Conservation (phyloP, 2,888 invertebrate genomes). For the Ormyrus labotus region DNA sequence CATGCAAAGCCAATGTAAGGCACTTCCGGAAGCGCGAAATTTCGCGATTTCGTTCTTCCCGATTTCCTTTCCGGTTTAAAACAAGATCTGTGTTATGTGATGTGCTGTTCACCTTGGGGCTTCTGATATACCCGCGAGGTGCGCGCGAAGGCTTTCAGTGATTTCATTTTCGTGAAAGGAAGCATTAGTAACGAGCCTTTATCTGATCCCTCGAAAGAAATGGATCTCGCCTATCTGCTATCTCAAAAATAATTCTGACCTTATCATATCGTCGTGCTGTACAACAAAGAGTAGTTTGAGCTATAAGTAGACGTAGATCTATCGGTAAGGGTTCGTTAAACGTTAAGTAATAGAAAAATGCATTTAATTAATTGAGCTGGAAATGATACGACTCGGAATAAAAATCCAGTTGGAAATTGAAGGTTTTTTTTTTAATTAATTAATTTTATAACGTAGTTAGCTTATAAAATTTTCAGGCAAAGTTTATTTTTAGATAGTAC, state of each 20-base stretch:
- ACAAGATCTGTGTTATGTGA: slow-evolving; percentile 26
- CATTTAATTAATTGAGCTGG: too few species aligned
- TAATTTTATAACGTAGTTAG: too few species aligned
- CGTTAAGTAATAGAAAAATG: too few species aligned
- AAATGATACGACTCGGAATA: too few species aligned
- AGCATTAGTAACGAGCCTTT: slow-evolving; percentile 22
- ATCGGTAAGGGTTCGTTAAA: too few species aligned
- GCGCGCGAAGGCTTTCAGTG: neutral
- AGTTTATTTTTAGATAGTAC: too few species aligned
- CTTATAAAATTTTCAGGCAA: too few species aligned
- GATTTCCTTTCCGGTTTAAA: slow-evolving; percentile 18
- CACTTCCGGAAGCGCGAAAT: slow-evolving; percentile 57
- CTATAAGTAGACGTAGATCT: too few species aligned
- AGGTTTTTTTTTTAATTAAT: too few species aligned
- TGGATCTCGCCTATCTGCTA: neutral
- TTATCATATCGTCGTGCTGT: too few species aligned
- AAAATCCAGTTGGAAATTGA: too few species aligned
- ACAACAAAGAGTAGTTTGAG: too few species aligned
- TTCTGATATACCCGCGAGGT: neutral
- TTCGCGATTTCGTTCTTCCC: slow-evolving; percentile 54
- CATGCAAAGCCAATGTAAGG: slow-evolving; percentile 49
- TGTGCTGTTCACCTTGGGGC: slow-evolving; percentile 36
- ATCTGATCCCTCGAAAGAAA: slow-evolving; percentile 9
- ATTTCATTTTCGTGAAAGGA: slow-evolving; percentile 42
- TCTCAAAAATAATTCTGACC: neutral